Percentiles rank a stretch among this genome's conserved stretches.
Evolutionary conservation across 2,113 vertebrate genomes (phyloP).

Genomic region (Eudyptes chrysolophus): DNA sequence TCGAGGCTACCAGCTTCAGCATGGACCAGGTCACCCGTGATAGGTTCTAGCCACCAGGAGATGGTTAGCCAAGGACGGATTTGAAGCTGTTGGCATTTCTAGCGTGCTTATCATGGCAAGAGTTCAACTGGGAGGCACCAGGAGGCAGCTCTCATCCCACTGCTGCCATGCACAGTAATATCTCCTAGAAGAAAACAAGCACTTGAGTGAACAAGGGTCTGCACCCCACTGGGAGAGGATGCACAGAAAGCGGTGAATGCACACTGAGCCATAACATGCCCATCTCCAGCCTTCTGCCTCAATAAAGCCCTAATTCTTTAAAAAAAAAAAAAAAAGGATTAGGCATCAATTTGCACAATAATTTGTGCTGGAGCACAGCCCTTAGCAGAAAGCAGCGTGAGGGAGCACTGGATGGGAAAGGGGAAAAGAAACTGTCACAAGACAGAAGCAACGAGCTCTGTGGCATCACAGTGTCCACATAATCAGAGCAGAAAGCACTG

Average conservation of each 20-base stretch:
- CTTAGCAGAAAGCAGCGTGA: background rate
- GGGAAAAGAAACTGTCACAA: accelerated
- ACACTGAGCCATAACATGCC: background rate
- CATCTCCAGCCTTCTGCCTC: background rate
- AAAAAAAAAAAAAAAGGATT: background rate
- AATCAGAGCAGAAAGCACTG: background rate
- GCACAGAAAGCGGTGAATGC: background rate
- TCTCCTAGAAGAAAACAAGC: background rate
- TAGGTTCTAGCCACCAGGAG: background rate
- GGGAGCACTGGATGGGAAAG: background rate
- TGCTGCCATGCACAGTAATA: background rate
- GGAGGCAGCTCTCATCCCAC: background rate
- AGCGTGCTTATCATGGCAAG: background rate
- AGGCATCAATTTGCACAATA: background rate
- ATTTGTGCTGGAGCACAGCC: background rate
- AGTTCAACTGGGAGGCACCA: background rate
- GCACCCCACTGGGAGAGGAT: background rate
- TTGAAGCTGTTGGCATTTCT: background rate
- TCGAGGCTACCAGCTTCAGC: background rate
- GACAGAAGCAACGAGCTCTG: background rate
- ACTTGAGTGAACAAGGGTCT: background rate
- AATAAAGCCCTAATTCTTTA: background rate
- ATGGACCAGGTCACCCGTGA: background rate
- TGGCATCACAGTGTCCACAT: accelerated
- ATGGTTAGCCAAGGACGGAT: background rate